A percentile compares a stretch with the other conserved stretches of the same genome.
These are phyloP conservation scores for Chunga burmeisteri DNA, from an alignment of 2,113 vertebrate species.

Conservation along the genomic window DNA sequence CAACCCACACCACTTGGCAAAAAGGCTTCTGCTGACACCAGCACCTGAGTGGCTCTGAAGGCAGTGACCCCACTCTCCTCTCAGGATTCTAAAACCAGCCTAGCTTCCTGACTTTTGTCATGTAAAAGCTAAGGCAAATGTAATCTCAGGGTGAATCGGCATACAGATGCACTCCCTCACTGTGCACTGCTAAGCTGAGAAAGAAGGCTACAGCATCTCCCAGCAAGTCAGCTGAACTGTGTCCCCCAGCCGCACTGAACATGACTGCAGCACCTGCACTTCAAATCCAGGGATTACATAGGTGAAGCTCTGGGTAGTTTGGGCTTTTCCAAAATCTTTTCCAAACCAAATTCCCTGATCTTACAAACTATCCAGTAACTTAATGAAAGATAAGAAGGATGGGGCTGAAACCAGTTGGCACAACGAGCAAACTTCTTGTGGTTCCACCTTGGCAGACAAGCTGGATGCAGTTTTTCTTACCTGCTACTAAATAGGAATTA, in stretches of 20 bases:
- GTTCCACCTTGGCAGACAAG: neutral
- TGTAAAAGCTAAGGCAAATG: neutral
- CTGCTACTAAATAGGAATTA: neutral
- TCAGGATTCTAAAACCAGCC: neutral
- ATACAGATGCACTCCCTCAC: neutral
- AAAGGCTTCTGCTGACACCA: neutral
- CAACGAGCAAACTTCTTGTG: neutral
- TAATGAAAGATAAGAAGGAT: neutral
- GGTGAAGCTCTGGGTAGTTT: neutral
- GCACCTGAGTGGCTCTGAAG: neutral
- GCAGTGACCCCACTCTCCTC: no score
- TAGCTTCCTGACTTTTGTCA: neutral
- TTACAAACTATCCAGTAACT: neutral
- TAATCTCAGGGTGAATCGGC: neutral
- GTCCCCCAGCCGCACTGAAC: neutral
- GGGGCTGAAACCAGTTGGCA: neutral
- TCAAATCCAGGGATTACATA: neutral
- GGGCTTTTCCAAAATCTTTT: neutral
- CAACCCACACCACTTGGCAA: neutral
- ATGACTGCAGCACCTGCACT: neutral
- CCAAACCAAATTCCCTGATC: neutral
- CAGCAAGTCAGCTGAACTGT: neutral
- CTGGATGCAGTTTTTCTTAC: neutral
- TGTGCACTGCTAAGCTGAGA: neutral
- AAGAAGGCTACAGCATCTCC: neutral